A percentile compares a stretch with the other conserved stretches of the same genome.
These are phyloP conservation scores for Drosophila mayri DNA, from an alignment of 1,140 invertebrate species.

Conservation along the genomic window DNA sequence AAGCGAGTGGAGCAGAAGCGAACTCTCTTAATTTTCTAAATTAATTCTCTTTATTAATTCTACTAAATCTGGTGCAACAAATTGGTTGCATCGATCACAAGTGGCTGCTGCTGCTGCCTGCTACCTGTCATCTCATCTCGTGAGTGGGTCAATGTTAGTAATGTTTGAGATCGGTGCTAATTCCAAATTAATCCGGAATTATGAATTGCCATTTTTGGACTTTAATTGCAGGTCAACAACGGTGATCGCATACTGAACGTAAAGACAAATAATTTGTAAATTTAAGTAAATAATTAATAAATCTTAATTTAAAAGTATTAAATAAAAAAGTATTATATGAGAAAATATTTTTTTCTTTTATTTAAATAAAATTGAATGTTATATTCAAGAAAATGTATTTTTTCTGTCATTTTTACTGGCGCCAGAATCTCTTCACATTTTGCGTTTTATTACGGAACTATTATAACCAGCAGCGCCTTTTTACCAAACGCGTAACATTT, in stretches of 20 bases:
- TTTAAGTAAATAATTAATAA: not conserved
- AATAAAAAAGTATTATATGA: not conserved
- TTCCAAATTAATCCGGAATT: conserved; percentile 10
- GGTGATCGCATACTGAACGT: not conserved
- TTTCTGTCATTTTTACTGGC: not conserved
- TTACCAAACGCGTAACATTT: not conserved
- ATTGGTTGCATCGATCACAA: conserved; percentile 18
- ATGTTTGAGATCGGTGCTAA: not conserved
- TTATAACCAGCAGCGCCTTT: not conserved
- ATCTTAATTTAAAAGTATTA: not conserved
- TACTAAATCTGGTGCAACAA: conserved; percentile 49
- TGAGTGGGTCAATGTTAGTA: conserved; percentile 21
- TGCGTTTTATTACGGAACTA: not conserved
- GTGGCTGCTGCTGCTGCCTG: not conserved
- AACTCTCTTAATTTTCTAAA: conserved; percentile 8
- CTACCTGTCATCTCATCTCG: conserved; percentile 5
- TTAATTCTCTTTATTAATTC: conserved; percentile 8
- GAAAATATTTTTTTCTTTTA: too few relatives aligned
- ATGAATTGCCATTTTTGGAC: not conserved
- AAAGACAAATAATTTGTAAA: accelerated
- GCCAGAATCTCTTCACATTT: not conserved
- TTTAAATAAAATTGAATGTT: too few relatives aligned
- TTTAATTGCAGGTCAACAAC: not conserved
- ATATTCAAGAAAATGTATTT: too few relatives aligned
- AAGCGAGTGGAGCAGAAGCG: not conserved